A percentile compares a stretch with the other conserved stretches of the same genome.
phyloP scores from a whole-genome alignment of 2,113 vertebrate genomes.

The Lichenostomus cassidix region DNA sequence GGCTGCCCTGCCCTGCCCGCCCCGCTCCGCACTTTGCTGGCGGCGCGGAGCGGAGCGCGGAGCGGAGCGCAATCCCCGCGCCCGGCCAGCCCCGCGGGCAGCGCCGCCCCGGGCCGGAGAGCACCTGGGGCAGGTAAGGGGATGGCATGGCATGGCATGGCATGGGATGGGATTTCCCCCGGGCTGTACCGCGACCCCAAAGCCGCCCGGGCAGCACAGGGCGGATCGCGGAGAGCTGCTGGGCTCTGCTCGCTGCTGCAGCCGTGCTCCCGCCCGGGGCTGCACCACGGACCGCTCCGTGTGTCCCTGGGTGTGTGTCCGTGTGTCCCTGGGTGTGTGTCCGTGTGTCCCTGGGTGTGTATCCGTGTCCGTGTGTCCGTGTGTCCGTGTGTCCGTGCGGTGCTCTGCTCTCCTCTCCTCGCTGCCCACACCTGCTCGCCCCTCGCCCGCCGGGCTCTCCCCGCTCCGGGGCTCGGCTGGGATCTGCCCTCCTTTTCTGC shows the following conservation, averaged over 20 bases:
- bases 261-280: not conserved
- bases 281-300: fast-evolving
- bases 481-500: not conserved
- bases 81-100: not conserved
- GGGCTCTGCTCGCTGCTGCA: not conserved
- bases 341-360: not conserved
- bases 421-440: not conserved
- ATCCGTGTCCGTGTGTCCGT: not conserved
- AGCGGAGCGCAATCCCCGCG: not conserved
- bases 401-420: not conserved
- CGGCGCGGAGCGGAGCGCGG: not conserved
- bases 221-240: no score
- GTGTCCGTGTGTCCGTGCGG: fast-evolving
- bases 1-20: not conserved
- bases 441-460: not conserved
- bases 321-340: no score
- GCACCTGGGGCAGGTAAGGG: not conserved
- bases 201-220: no score
- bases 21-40: not conserved
- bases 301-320: no score
- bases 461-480: not conserved
- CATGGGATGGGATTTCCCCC: no score
- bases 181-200: no score
- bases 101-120: not conserved
- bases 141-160: no score